phyloP scores from a whole-genome alignment of 2,797 vertebrate species.

The Cirrhinus molitorella region DNA sequence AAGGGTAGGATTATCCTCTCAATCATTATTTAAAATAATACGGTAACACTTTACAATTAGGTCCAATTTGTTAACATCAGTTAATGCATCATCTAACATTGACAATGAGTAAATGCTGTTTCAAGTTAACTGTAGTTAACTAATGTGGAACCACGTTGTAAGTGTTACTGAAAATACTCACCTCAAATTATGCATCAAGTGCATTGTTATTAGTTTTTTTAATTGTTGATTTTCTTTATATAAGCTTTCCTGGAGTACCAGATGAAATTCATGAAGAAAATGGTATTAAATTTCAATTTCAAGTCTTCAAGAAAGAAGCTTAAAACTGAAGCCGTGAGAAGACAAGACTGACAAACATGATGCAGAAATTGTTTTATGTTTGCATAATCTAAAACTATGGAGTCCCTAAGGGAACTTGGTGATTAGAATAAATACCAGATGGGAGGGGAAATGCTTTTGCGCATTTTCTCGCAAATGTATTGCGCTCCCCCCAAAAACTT shows the following conservation, averaged over 20 bases:
- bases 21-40: neutral
- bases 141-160: neutral
- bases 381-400: neutral
- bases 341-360: neutral
- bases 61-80: neutral
- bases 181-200: neutral
- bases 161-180: neutral
- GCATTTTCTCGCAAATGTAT: too few relatives aligned
- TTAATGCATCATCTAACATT: neutral
- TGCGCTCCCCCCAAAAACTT: too few relatives aligned
- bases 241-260: constrained; percentile 78
- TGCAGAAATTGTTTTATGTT: neutral
- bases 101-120: neutral
- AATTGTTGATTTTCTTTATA: constrained; percentile 42
- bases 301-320: constrained; percentile 78
- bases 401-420: neutral
- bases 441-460: neutral
- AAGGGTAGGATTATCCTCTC: constrained; percentile 67
- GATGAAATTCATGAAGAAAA: constrained; percentile 82
- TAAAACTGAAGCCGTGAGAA: neutral
- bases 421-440: neutral
- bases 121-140: neutral
- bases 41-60: neutral
- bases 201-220: neutral
- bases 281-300: constrained; percentile 79